Evolutionary conservation across 2,113 vertebrate genomes (phyloP).

Genomic region (Litocranius walleri): DNA sequence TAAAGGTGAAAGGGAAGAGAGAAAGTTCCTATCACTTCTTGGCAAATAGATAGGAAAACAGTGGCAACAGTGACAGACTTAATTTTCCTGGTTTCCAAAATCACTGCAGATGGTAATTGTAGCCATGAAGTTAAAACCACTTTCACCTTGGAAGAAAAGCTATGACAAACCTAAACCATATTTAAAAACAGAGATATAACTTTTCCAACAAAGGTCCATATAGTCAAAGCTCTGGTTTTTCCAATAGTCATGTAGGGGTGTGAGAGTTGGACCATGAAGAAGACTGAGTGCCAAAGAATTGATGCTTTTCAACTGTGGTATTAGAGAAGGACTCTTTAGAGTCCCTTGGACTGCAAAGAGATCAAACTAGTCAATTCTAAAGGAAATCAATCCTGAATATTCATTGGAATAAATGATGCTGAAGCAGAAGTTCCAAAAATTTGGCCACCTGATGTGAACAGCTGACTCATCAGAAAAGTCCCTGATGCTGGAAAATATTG

Average conservation of each 20-base stretch:
- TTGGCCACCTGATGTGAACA: neutral
- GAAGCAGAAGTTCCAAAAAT: neutral
- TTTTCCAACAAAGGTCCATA: neutral
- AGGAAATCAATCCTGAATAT: neutral
- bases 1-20: neutral
- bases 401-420: neutral
- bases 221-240: neutral
- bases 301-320: neutral
- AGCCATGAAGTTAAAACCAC: neutral
- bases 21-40: neutral
- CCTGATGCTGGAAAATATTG: neutral
- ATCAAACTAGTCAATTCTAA: neutral
- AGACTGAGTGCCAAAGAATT: neutral
- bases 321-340: neutral
- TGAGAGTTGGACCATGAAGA: neutral
- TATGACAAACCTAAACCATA: neutral
- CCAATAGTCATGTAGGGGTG: neutral
- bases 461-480: neutral
- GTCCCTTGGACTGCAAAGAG: neutral
- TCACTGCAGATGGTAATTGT: neutral
- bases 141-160: neutral
- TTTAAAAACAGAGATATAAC: fast-evolving
- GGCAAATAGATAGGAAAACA: neutral
- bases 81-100: neutral
- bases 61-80: neutral